Base-by-base conservation (phyloP, 2,113 vertebrate species). In the Muntiacus muntjak region DNA sequence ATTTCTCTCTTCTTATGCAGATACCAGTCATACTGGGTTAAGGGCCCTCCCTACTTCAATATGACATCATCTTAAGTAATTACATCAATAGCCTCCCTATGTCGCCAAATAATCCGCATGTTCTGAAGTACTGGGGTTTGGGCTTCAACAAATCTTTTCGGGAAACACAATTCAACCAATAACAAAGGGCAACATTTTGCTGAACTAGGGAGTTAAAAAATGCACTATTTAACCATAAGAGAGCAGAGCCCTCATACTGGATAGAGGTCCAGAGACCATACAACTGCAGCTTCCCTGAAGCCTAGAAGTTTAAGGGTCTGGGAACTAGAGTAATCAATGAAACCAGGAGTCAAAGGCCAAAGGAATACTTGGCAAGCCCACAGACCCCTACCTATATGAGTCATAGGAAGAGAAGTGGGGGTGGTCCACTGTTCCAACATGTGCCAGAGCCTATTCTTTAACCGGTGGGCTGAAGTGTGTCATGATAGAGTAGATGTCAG, bases 371-470 rank as follows among this genome's bases (percentile, higher is more conserved):
- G n/a, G 64, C 43, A 30, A 58, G 25, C 5, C n/a, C n/a, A 7
- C 8, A 79, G 47, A 30, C n/a, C 19, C 16, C 3, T 2, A n/a
- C 7, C n/a, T 74, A 40, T 74, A 74, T 43, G 36, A 40, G 36
- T 74, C 71, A 40, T 11, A 0, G 17, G 17, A 71, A 71, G n/a
- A 1, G 19, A 36, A 36, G n/a, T 0, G 11, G 4, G 2, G 23
- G 9, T 33, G 33, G 6, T 15, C 47, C n/a, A 7, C 7, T 21
- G 23, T 79, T 86, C 9, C n/a, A 55, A 19, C 0, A 43, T 0
- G 2, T 45, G 4, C 43, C 26, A 47, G 23, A 58, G 11, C 43
- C 74, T 96, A 0, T 30, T 78, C 15, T 78, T 85, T 55, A 47
- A 52, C 12, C 23, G 14, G 40, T n/a, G 81, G 40, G 26, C 19